Evolutionary conservation across 2,888 invertebrate genomes (phyloP).

Genomic region (Sinelater perroti): DNA sequence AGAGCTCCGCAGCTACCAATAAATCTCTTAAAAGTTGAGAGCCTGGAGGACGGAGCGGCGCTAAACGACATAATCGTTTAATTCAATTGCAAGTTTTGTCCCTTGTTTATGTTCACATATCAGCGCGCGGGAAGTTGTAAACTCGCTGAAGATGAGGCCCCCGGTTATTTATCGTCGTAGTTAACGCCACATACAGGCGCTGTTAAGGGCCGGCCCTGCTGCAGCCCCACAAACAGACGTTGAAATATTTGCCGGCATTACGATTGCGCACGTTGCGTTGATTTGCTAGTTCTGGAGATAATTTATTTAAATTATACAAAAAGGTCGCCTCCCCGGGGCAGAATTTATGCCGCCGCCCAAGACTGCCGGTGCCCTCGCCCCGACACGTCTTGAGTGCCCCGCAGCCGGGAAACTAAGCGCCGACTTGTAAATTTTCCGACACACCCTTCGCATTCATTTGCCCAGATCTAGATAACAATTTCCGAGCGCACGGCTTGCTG

Average conservation of each 20-base stretch:
- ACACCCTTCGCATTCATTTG: background rate
- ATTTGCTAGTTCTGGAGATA: slow-evolving; percentile 28
- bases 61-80: slow-evolving; percentile 55
- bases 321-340: slow-evolving; percentile 19
- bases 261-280: slow-evolving; percentile 29
- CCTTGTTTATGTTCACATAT: slow-evolving; percentile 56
- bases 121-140: slow-evolving; percentile 41
- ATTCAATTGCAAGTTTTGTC: slow-evolving; percentile 53
- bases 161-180: slow-evolving; percentile 42
- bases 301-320: slow-evolving; percentile 35
- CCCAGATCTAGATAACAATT: too few species aligned
- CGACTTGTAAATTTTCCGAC: slow-evolving; percentile 1
- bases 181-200: slow-evolving; percentile 42
- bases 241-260: slow-evolving; percentile 36
- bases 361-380: slow-evolving; percentile 8
- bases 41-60: slow-evolving; percentile 45
- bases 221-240: slow-evolving; percentile 33
- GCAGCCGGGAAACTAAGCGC: background rate
- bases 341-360: slow-evolving; percentile 12
- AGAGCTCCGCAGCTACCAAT: slow-evolving; percentile 33
- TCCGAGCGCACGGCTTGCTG: too few species aligned
- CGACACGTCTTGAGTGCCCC: slow-evolving; percentile 20
- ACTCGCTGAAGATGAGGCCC: slow-evolving; percentile 39
- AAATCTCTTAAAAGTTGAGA: slow-evolving; percentile 38
- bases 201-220: slow-evolving; percentile 33